Evolutionary conservation across 1,140 invertebrate genomes (phyloP), one percentile per base, ranked within the genome.

Genomic region (Dinoponera quadriceps): DNA sequence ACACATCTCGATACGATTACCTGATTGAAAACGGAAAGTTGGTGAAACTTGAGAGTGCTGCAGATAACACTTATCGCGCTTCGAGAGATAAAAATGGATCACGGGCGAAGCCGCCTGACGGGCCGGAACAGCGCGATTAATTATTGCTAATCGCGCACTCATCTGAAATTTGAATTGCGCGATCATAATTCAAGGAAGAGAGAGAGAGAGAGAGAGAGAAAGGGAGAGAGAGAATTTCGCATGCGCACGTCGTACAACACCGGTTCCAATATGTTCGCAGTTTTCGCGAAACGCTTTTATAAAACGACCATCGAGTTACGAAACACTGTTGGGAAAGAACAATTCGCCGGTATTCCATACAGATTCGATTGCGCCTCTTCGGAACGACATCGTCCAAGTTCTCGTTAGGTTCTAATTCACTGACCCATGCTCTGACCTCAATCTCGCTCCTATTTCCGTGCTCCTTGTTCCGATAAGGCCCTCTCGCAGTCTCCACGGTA

Each of bases 381-480:
- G 69, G 13, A 77, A 25, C 33, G 22, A 14, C 44, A 27, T 2
- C 63, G 22, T 14, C 22, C 48, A 20, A 4, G 51, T 33, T 57
- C 18, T 44, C 55, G 63, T 68, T 69, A 78, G 14, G 22, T 57
- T 22, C 63, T 27, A 0, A 68, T 78, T 51, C 48, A 51, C 20
- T 55, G 74, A 77, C 11, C 74, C 16, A 18, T 18, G 22, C 49
- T 11, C 9, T 33, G 33, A 44, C 48, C 51, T 78, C 49, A 66
- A 55, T 44, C 65, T 69, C 38, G 33, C 63, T 27, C 65, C 25
- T 51, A 77, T 51, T 77, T 77, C 27, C 60, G 51, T 65, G 60
- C 27, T 65, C 27, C 27, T 65, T n/a, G 44, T 69, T 69, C 44
- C 51, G 51, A 55, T 62, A 81, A 59, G 44, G 27, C 9, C 18